Evolutionary conservation across 2,888 invertebrate genomes (phyloP).

Genomic region (Rhyacophila evoluta): DNA sequence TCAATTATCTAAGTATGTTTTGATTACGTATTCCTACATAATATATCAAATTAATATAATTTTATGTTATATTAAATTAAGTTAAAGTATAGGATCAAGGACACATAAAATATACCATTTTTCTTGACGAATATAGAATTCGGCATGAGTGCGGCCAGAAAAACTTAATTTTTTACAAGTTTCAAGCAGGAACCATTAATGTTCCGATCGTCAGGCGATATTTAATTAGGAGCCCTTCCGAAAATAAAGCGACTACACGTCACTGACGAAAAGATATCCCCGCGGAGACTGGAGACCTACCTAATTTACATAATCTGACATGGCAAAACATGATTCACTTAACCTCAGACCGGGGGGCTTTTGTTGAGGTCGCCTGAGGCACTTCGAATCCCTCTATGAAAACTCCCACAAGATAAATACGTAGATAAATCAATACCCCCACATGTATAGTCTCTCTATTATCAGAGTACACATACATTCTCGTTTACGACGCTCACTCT

Average conservation of each 20-base stretch:
- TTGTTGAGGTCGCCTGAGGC: slow-evolving; percentile 9
- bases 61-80: no score
- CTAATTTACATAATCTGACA: slow-evolving; percentile 24
- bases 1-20: no score
- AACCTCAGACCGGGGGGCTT: slow-evolving; percentile 1
- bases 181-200: no score
- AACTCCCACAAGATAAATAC: slow-evolving; percentile 13
- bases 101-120: no score
- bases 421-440: not conserved
- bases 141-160: no score
- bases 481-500: not conserved
- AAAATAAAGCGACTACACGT: not conserved
- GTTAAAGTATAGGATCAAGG: no score
- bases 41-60: no score
- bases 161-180: no score
- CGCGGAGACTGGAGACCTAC: not conserved
- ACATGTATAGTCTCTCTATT: not conserved
- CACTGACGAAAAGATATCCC: not conserved
- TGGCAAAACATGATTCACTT: slow-evolving; percentile 22
- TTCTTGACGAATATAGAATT: no score
- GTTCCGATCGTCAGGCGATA: no score
- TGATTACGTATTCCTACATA: no score
- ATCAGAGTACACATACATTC: not conserved
- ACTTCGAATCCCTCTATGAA: not conserved
- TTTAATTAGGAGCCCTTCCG: not conserved